These are phyloP conservation scores for Lasiurus cinereus DNA, from an alignment of 2,113 vertebrate genomes.

Conservation along the genomic window DNA sequence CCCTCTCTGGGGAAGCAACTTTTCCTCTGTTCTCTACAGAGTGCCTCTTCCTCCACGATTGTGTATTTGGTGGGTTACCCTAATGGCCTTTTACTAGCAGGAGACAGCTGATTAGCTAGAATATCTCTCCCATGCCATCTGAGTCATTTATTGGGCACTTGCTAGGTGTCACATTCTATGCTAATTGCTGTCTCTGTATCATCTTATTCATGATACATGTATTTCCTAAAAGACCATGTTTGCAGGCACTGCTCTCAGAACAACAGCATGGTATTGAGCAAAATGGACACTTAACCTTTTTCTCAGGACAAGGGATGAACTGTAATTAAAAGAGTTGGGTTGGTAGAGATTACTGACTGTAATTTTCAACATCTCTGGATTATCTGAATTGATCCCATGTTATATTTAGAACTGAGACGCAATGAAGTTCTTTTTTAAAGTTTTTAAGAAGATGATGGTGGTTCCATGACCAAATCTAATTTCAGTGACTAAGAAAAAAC, in stretches of 20 bases:
- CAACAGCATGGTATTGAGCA: neutral
- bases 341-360: neutral
- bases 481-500: neutral
- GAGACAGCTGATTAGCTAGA: slow-evolving; percentile 53
- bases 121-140: slow-evolving; percentile 3
- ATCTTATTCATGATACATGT: neutral
- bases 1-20: neutral
- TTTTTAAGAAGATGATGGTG: neutral
- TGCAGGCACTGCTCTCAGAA: neutral
- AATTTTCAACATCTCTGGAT: slow-evolving; percentile 20
- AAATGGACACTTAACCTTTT: neutral
- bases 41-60: neutral
- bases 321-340: neutral
- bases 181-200: slow-evolving; percentile 34
- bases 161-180: slow-evolving; percentile 57
- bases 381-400: neutral
- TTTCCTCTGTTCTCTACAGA: neutral
- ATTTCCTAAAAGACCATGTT: slow-evolving; percentile 21
- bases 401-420: neutral
- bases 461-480: neutral
- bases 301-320: neutral
- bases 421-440: neutral
- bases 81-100: slow-evolving; percentile 22
- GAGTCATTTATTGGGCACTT: slow-evolving; percentile 64
- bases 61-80: neutral